phyloP scores from a whole-genome alignment of 2,797 vertebrate species.

The Thripadectes ignobilis region DNA sequence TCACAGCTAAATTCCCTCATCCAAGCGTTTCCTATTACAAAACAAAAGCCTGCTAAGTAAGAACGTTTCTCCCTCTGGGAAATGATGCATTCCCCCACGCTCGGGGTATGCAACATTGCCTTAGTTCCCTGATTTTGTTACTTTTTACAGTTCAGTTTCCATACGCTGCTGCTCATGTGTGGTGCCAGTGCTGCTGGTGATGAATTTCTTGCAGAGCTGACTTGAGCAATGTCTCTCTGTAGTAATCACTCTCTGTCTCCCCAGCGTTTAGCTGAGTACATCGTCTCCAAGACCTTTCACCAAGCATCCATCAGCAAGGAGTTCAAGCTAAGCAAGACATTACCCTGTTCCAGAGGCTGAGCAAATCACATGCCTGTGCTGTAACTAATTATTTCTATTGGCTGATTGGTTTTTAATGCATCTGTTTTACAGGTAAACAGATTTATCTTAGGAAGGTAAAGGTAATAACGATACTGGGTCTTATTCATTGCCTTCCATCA shows the following conservation, averaged over 20 bases:
- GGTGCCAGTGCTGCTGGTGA: slow-evolving; percentile 58
- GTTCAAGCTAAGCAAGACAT: slow-evolving; percentile 24
- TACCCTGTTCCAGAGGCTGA: slow-evolving; percentile 34
- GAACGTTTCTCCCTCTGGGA: slow-evolving; percentile 46
- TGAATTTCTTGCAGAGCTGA: slow-evolving; percentile 63
- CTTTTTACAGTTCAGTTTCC: slow-evolving; percentile 61
- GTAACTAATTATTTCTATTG: slow-evolving; percentile 64
- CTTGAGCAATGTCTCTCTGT: slow-evolving; percentile 60
- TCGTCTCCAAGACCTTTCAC: slow-evolving; percentile 40
- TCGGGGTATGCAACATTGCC: slow-evolving; percentile 31
- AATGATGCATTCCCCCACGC: not conserved
- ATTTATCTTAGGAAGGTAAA: slow-evolving; percentile 50
- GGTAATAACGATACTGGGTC: not conserved
- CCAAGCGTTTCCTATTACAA: not conserved
- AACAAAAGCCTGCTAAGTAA: slow-evolving; percentile 10
- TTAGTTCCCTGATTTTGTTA: slow-evolving; percentile 44
- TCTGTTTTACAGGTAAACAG: slow-evolving; percentile 64
- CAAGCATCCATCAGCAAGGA: slow-evolving; percentile 24
- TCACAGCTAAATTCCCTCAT: not conserved
- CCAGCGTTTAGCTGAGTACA: slow-evolving; percentile 48
- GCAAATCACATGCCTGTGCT: not conserved
- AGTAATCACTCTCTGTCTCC: slow-evolving; percentile 56
- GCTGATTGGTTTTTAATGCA: slow-evolving; percentile 59
- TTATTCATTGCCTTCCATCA: not conserved
- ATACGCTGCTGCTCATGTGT: slow-evolving; percentile 51